A percentile compares a stretch with the other conserved stretches of the same genome.
These are phyloP conservation scores for Thamnophis sirtalis DNA, from an alignment of 2,113 vertebrate genomes.

Conservation along the genomic window DNA sequence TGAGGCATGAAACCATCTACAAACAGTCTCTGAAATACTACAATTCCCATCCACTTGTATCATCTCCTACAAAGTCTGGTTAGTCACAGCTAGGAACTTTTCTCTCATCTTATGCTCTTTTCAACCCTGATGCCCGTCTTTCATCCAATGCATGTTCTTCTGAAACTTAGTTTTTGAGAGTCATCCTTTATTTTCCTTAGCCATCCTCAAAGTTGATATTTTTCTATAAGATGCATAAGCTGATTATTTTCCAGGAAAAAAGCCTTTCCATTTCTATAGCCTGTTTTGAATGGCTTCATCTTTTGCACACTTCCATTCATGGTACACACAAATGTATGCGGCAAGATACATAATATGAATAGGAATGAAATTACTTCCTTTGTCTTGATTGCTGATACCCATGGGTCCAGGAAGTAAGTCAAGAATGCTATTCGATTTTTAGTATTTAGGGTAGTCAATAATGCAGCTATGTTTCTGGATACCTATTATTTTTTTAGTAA, in stretches of 20 bases:
- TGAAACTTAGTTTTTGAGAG: background rate
- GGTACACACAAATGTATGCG: background rate
- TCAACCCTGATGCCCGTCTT: background rate
- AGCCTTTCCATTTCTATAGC: background rate
- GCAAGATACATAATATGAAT: background rate
- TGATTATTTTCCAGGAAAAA: background rate
- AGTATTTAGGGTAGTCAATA: background rate
- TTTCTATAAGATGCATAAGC: background rate
- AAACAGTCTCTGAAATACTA: background rate
- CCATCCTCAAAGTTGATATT: background rate
- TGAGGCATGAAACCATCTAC: background rate
- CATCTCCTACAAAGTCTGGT: background rate
- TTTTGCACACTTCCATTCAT: background rate
- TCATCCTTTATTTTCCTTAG: background rate
- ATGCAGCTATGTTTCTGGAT: background rate
- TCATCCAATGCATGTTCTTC: background rate
- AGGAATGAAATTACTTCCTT: background rate
- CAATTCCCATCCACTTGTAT: background rate
- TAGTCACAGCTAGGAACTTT: background rate
- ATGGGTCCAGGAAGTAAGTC: background rate
- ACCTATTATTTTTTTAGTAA: background rate
- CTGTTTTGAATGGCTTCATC: background rate
- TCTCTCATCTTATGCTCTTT: background rate
- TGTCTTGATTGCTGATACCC: background rate
- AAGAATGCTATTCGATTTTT: background rate